A percentile compares a stretch with the other conserved stretches of the same genome.
phyloP scores from a whole-genome alignment of 2,888 invertebrate species.

The Plemyria rubiginata region DNA sequence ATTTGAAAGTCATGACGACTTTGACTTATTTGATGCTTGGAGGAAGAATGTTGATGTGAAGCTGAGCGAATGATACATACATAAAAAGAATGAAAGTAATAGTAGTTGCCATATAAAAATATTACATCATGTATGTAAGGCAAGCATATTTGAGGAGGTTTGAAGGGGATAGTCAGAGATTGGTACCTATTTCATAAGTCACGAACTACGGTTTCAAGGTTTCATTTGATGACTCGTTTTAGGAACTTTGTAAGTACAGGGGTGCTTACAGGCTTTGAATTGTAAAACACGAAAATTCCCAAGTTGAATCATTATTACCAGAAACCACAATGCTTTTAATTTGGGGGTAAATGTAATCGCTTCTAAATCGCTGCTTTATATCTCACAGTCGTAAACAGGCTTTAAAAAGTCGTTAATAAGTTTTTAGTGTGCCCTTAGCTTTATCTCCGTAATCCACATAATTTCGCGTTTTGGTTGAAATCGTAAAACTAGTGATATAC shows the following conservation, averaged over 20 bases:
- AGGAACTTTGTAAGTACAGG: background rate
- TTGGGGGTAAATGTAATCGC: conserved; percentile 39
- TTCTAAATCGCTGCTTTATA: conserved; percentile 46
- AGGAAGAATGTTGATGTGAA: too few species aligned
- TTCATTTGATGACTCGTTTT: background rate
- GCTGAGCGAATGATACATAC: too few species aligned
- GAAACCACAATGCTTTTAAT: conserved; percentile 20
- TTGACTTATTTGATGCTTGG: too few species aligned
- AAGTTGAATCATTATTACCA: conserved; percentile 13
- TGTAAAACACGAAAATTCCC: conserved; percentile 5
- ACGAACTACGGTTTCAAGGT: background rate
- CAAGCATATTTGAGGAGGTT: too few species aligned
- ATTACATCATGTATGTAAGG: too few species aligned
- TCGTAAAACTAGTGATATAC: conserved; percentile 45
- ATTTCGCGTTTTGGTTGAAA: conserved; percentile 52
- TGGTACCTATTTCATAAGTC: too few species aligned
- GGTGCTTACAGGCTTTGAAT: background rate
- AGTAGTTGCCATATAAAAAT: too few species aligned
- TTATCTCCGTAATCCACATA: conserved; percentile 54
- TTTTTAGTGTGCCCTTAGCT: conserved; percentile 54
- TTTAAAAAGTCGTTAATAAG: conserved; percentile 55
- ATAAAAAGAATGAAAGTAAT: too few species aligned
- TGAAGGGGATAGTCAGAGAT: too few species aligned
- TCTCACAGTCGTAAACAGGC: conserved; percentile 53
- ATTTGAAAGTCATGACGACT: too few species aligned